These are phyloP conservation scores for Porites evermanni DNA, from an alignment of 92 coral and sea anemone genomes.

Conservation along the genomic window DNA sequence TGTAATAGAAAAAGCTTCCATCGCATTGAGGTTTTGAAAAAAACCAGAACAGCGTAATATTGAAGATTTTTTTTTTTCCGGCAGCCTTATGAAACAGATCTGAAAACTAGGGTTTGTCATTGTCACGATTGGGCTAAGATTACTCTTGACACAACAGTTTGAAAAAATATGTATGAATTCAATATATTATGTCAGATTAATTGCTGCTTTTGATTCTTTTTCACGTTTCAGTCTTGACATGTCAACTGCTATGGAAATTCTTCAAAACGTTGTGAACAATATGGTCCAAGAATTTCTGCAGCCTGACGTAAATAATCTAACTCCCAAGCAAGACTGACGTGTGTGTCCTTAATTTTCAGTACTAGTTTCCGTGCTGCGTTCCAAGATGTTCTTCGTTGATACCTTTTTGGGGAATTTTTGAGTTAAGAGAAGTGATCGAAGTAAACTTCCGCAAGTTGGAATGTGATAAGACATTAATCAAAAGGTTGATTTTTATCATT, in stretches of 20 bases:
- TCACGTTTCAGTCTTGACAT: slow-evolving; percentile 74
- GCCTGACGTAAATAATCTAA: slow-evolving; percentile 84
- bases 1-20: too few species aligned
- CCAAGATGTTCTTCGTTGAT: background rate
- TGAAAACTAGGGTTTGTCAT: too few species aligned
- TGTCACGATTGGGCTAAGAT: too few species aligned
- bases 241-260: slow-evolving; percentile 69
- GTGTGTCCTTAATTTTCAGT: background rate
- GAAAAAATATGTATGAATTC: background rate
- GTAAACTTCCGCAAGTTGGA: too few species aligned
- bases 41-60: too few species aligned
- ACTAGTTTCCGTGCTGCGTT: background rate
- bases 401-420: background rate
- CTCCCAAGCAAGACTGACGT: slow-evolving; percentile 80
- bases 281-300: slow-evolving; percentile 82
- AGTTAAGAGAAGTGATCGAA: background rate
- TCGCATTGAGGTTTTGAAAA: too few species aligned
- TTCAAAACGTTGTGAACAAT: slow-evolving; percentile 72
- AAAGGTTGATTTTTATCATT: too few species aligned
- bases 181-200: background rate
- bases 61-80: too few species aligned
- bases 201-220: background rate
- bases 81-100: too few species aligned
- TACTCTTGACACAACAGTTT: background rate
- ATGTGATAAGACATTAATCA: too few species aligned